phyloP scores from a whole-genome alignment of 2,113 vertebrate species.

The Silurus glanis region DNA sequence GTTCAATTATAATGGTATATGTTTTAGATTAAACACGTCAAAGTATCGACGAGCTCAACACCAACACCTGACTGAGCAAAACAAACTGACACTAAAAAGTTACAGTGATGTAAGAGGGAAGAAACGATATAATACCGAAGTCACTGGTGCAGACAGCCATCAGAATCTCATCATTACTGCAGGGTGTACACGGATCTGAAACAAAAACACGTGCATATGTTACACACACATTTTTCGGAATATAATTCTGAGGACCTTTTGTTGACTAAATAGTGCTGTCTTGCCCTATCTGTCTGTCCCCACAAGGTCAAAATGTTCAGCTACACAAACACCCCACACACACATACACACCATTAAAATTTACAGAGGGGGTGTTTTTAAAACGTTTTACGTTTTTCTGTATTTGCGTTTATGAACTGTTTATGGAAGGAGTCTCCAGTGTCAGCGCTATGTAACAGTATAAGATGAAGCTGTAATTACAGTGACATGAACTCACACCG shows the following conservation, averaged over 20 bases:
- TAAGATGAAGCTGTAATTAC: no score
- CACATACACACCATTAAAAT: no score
- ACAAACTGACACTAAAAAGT: not conserved
- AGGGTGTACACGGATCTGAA: constrained; percentile 83
- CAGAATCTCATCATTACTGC: constrained; percentile 87
- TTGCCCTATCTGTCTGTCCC: no score
- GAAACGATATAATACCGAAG: constrained; percentile 78
- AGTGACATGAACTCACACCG: no score
- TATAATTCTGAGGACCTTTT: no score
- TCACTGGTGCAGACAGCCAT: constrained; percentile 91
- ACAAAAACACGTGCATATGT: constrained; percentile 26
- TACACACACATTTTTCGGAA: constrained; percentile 50
- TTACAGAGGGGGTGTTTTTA: no score
- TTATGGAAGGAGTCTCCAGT: no score
- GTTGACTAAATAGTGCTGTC: not conserved
- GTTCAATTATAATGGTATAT: not conserved
- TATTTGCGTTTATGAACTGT: no score
- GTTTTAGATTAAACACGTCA: not conserved
- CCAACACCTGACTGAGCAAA: not conserved
- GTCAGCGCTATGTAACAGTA: no score
- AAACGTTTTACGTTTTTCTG: no score
- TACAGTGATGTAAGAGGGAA: not conserved
- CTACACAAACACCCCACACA: no score
- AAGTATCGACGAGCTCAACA: not conserved
- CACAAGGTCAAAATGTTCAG: no score